phyloP scores from a whole-genome alignment of 2,113 vertebrate species.

The Reinhardtius hippoglossoides region DNA sequence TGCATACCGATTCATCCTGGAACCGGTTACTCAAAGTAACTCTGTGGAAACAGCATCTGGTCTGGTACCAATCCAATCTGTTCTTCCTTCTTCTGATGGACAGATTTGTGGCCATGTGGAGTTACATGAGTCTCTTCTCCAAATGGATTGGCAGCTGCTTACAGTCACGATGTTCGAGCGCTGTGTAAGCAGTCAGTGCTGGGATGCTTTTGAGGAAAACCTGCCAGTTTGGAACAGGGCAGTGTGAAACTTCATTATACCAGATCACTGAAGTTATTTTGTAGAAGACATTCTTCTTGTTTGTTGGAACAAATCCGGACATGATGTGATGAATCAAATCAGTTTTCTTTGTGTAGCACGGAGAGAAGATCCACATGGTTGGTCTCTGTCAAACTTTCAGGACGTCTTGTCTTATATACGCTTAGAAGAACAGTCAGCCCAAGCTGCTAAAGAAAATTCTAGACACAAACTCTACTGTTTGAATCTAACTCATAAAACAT shows the following conservation, averaged over 20 bases:
- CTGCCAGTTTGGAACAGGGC: not conserved
- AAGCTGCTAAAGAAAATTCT: no score
- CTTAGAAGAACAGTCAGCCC: no score
- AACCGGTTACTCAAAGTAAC: slow-evolving; percentile 5
- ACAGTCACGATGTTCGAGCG: slow-evolving; percentile 27
- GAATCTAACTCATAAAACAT: no score
- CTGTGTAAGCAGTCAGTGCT: slow-evolving; percentile 33
- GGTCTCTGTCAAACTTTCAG: no score
- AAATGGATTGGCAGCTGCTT: slow-evolving; percentile 56
- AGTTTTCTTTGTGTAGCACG: no score
- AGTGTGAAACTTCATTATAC: not conserved
- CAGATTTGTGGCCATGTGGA: slow-evolving; percentile 13
- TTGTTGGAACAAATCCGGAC: no score
- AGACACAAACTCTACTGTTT: no score
- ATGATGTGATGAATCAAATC: no score
- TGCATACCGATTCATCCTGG: not conserved
- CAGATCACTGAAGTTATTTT: not conserved
- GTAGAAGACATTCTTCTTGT: not conserved
- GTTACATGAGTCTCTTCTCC: slow-evolving; percentile 38
- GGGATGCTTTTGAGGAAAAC: slow-evolving; percentile 17
- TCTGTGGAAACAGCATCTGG: slow-evolving; percentile 10
- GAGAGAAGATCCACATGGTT: no score
- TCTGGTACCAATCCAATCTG: slow-evolving; percentile 16
- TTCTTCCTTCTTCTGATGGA: slow-evolving; percentile 26
- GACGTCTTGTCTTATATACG: no score